Conservation (phyloP, 2,113 vertebrate genomes). For the Sander vitreus region DNA sequence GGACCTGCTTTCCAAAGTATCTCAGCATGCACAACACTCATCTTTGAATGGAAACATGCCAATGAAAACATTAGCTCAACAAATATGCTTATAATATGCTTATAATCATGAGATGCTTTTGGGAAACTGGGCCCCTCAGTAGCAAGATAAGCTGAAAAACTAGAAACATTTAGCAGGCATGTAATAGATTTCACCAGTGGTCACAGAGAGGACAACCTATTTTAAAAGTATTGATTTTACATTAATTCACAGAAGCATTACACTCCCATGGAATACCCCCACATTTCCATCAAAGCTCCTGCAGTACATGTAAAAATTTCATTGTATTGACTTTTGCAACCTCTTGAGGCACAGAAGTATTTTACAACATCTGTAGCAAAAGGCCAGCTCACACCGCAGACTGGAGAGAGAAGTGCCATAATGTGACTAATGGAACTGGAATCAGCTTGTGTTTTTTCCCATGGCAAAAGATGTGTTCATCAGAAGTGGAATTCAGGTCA, state of each 20-base stretch:
- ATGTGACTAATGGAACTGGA: conserved; percentile 53
- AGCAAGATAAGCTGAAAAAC: conserved; percentile 31
- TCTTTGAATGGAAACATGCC: conserved; percentile 70
- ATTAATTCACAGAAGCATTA: conserved; percentile 51
- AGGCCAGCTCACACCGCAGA: conserved; percentile 28
- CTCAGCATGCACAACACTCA: conserved; percentile 65
- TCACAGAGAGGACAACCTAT: conserved; percentile 47
- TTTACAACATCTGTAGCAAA: conserved; percentile 46
- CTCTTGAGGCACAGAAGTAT: conserved; percentile 44
- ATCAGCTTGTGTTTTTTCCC: conserved; percentile 41
- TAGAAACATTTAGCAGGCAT: conserved; percentile 42
- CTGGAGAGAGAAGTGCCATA: conserved; percentile 24
- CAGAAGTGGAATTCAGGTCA: conserved; percentile 49
- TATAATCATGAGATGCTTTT: conserved; percentile 61
- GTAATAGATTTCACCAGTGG: conserved; percentile 43
- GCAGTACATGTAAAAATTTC: conserved; percentile 31
- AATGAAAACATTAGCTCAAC: conserved; percentile 75
- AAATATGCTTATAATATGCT: conserved; percentile 72
- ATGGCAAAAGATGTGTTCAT: conserved; percentile 36
- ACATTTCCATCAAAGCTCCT: conserved; percentile 36
- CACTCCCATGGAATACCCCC: conserved; percentile 12
- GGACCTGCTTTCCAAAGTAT: conserved; percentile 63
- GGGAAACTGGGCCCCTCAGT: conserved; percentile 37
- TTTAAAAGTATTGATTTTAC: conserved; percentile 63
- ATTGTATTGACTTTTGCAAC: conserved; percentile 46